Evolutionary conservation across 2,797 vertebrate species (phyloP).

Genomic region (Simalia tracyae): DNA sequence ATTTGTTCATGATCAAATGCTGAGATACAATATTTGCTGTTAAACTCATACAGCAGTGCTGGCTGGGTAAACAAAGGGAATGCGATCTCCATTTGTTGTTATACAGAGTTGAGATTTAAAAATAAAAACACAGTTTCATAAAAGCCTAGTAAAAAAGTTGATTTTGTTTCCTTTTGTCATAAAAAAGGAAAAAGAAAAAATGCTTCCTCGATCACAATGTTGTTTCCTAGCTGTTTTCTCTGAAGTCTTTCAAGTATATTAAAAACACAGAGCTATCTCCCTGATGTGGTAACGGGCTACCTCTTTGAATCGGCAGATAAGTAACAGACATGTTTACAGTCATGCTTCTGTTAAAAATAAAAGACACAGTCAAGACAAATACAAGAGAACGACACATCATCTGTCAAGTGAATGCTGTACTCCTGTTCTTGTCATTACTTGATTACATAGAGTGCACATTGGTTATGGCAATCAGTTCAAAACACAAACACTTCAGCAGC

Average conservation of each 20-base stretch:
- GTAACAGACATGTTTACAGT: conserved; percentile 43
- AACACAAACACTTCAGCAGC: neutral
- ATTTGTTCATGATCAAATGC: neutral
- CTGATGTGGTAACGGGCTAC: conserved; percentile 22
- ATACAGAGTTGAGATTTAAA: conserved; percentile 27
- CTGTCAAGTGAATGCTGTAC: conserved; percentile 30
- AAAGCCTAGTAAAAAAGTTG: conserved; percentile 5
- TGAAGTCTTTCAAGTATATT: conserved; percentile 24
- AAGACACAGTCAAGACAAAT: conserved; percentile 49
- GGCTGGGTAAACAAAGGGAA: neutral
- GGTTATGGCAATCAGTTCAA: conserved; percentile 24
- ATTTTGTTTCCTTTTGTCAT: conserved; percentile 9
- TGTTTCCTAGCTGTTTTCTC: conserved; percentile 21
- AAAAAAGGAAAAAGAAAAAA: conserved; percentile 24
- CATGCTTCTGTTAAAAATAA: conserved; percentile 28
- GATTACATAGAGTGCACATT: conserved; percentile 17
- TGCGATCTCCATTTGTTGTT: neutral
- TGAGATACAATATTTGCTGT: neutral
- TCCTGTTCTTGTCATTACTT: conserved; percentile 47
- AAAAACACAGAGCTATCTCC: conserved; percentile 11
- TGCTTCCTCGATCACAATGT: conserved; percentile 44
- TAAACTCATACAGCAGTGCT: neutral
- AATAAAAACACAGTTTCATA: conserved; percentile 32
- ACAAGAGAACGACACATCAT: conserved; percentile 37
- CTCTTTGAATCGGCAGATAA: conserved; percentile 40